A percentile compares a stretch with the other conserved stretches of the same genome.
phyloP scores from a whole-genome alignment of 2,888 invertebrate genomes.

The Mycalesis mineus region DNA sequence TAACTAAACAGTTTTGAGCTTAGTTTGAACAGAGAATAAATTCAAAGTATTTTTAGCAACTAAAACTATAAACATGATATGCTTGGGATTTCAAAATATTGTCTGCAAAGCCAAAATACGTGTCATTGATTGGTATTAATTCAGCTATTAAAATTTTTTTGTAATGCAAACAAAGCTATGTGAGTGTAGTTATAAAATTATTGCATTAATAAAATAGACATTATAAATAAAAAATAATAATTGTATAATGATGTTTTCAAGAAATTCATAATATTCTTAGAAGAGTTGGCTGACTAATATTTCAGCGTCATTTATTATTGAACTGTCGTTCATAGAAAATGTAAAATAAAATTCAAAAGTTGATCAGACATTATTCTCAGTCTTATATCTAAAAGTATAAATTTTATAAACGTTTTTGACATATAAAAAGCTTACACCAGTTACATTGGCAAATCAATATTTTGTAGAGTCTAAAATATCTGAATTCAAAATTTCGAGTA shows the following conservation, averaged over 20 bases:
- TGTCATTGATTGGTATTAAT: no score
- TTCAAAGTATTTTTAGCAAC: conserved; percentile 43
- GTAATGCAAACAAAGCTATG: no score
- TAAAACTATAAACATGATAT: conserved; percentile 62
- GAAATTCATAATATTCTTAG: background rate
- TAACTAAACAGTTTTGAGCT: no score
- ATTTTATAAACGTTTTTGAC: conserved; percentile 28
- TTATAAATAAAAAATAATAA: no score
- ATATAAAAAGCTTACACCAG: conserved; percentile 26
- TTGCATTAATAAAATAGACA: no score
- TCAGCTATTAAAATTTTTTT: no score
- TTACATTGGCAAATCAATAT: conserved; percentile 21
- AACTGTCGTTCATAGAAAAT: background rate
- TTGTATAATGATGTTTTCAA: no score
- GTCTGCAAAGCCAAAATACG: background rate
- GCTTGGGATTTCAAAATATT: conserved; percentile 56
- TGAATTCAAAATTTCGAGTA: conserved; percentile 17
- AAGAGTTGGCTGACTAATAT: background rate
- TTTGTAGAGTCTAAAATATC: conserved; percentile 20
- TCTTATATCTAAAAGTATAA: conserved; percentile 40
- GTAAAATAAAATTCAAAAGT: conserved; percentile 31
- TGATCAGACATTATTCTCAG: conserved; percentile 39
- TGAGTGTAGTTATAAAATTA: no score
- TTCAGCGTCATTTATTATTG: background rate
- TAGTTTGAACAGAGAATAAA: conserved; percentile 49